Evolutionary conservation across 1,140 invertebrate species (phyloP).

Genomic region (Drosophila seguyi): DNA sequence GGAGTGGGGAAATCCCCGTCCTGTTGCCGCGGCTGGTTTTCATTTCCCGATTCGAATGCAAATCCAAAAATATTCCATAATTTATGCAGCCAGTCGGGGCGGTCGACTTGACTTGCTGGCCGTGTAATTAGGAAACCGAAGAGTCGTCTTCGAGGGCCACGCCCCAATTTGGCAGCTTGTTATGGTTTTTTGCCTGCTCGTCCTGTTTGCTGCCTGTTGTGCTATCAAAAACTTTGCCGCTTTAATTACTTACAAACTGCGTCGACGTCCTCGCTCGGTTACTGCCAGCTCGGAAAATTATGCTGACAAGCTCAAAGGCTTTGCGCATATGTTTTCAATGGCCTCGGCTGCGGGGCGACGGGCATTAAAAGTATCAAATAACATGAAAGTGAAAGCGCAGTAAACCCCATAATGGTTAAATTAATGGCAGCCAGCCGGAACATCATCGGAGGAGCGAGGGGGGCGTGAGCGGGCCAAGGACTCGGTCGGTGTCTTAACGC

Average conservation of each 20-base stretch:
- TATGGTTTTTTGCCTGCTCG: conserved; percentile 31
- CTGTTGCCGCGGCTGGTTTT: conserved; percentile 7
- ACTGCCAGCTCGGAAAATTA: conserved; percentile 36
- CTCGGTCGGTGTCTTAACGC: conserved; percentile 45
- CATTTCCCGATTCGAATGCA: conserved; percentile 42
- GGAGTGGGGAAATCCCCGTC: neutral
- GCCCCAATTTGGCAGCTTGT: conserved; percentile 62
- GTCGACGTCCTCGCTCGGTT: conserved; percentile 28
- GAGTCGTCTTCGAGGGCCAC: conserved; percentile 13
- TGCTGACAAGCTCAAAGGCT: conserved; percentile 66
- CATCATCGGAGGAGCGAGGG: conserved; percentile 1
- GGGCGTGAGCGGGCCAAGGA: conserved; percentile 24
- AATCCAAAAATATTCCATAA: conserved; percentile 46
- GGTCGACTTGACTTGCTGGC: conserved; percentile 23
- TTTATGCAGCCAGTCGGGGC: conserved; percentile 32
- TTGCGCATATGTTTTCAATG: conserved; percentile 78
- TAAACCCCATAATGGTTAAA: conserved; percentile 77
- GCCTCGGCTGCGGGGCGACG: conserved; percentile 33
- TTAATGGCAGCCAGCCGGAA: conserved; percentile 68
- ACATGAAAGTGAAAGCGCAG: conserved; percentile 75
- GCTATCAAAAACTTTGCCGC: conserved; percentile 76
- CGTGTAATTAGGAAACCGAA: conserved; percentile 35
- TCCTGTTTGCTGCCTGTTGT: conserved; percentile 44
- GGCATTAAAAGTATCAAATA: conserved; percentile 77
- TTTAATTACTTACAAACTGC: conserved; percentile 74